These are phyloP conservation scores for Anoplophora glabripennis DNA, from an alignment of 1,140 invertebrate species.

Conservation along the genomic window DNA sequence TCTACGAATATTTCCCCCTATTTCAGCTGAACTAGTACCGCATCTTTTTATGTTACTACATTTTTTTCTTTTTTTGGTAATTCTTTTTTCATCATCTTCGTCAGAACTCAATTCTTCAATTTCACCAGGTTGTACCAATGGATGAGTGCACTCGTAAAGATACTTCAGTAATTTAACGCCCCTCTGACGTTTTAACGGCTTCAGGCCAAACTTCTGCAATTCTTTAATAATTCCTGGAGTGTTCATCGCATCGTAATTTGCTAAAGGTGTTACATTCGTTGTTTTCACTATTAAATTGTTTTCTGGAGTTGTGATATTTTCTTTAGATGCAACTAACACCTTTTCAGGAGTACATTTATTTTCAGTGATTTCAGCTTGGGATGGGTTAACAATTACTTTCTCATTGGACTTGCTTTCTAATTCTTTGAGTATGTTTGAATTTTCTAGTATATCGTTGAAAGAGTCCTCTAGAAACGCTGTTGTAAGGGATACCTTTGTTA, in stretches of 20 bases:
- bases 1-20: not conserved
- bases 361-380: not conserved
- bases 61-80: conserved; percentile 18
- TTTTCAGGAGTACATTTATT: not conserved
- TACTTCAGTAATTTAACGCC: conserved; percentile 41
- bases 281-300: conserved; percentile 50
- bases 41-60: not conserved
- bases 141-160: conserved; percentile 48
- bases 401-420: not conserved
- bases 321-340: not conserved
- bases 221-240: conserved; percentile 53
- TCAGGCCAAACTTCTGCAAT: conserved; percentile 58
- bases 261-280: conserved; percentile 53
- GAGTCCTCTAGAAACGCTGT: conserved; percentile 18
- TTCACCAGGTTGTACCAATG: conserved; percentile 24
- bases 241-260: conserved; percentile 54
- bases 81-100: conserved; percentile 15
- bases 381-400: not conserved
- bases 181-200: conserved; percentile 54
- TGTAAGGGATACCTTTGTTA: conserved; percentile 40
- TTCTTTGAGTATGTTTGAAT: conserved; percentile 6
- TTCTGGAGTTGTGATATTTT: conserved; percentile 14
- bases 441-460: conserved; percentile 19
- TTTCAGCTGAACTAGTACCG: not conserved
- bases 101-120: conserved; percentile 9